phyloP scores from a whole-genome alignment of 2,797 vertebrate species.

The Diplodus sargus region DNA sequence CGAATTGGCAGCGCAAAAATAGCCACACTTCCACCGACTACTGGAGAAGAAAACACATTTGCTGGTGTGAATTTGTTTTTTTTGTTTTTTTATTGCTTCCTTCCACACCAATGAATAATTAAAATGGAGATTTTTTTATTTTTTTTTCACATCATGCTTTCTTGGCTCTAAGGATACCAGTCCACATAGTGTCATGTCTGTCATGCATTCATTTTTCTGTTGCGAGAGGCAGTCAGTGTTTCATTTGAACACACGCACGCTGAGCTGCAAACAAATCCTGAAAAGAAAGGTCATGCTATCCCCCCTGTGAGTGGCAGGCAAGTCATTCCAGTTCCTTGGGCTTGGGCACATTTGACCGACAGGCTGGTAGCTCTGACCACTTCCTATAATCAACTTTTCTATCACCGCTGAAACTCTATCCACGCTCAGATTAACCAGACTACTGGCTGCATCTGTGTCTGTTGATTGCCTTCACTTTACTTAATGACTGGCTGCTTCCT shows the following conservation, averaged over 20 bases:
- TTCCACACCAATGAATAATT: too few species aligned
- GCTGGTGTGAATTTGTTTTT: not conserved
- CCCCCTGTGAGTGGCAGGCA: constrained; percentile 35
- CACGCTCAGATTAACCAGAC: constrained; percentile 28
- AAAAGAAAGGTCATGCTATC: constrained; percentile 13
- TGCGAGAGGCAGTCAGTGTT: constrained; percentile 33
- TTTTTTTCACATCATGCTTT: constrained; percentile 14
- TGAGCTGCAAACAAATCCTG: constrained; percentile 29
- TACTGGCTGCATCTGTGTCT: constrained; percentile 6
- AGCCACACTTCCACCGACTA: constrained; percentile 4
- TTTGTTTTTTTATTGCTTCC: not conserved
- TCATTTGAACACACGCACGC: constrained; percentile 9
- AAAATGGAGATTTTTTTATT: too few species aligned
- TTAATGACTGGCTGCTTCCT: constrained; percentile 46
- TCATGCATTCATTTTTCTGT: constrained; percentile 33
- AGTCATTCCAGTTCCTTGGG: constrained; percentile 19
- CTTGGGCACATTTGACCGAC: constrained; percentile 12
- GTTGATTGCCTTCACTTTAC: constrained; percentile 38
- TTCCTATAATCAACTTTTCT: constrained; percentile 49
- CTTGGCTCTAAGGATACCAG: not conserved
- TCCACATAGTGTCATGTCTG: constrained; percentile 8
- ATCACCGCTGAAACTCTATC: constrained; percentile 37
- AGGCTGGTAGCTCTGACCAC: constrained; percentile 13
- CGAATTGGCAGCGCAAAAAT: constrained; percentile 23
- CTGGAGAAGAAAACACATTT: not conserved